Conservation (phyloP, 2,113 vertebrate genomes). For the Empidonax alnorum region DNA sequence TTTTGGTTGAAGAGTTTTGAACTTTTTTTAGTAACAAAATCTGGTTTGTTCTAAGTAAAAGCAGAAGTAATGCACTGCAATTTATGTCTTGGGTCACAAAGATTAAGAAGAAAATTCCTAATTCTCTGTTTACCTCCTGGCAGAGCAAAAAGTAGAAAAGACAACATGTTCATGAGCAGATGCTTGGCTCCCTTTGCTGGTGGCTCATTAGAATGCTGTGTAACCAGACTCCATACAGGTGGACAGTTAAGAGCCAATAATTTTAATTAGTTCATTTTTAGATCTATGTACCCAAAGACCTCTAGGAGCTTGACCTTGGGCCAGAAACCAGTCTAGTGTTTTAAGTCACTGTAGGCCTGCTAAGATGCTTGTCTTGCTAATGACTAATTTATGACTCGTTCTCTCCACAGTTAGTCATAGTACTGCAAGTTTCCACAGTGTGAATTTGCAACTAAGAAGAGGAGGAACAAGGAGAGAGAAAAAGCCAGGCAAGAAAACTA, state of each 20-base stretch:
- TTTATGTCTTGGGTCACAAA: not conserved
- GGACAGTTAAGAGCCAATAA: not conserved
- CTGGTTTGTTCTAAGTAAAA: not conserved
- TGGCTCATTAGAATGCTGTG: not conserved
- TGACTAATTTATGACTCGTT: conserved; percentile 49
- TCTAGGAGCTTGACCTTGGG: not conserved
- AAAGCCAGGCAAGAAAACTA: not conserved
- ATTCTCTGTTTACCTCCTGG: not conserved
- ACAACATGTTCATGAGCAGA: not conserved
- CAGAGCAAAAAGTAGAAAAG: not conserved
- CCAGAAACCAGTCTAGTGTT: conserved; percentile 3
- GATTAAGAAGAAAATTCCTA: not conserved
- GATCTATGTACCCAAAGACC: not conserved
- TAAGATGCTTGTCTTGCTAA: conserved; percentile 14
- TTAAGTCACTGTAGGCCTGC: not conserved
- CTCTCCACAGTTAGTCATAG: not conserved
- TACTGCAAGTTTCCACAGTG: not conserved
- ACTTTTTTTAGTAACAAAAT: not conserved
- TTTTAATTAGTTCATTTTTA: conserved; percentile 6
- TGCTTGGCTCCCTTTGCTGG: not conserved
- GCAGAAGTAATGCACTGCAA: not conserved
- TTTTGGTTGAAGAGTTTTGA: not conserved
- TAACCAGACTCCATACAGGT: not conserved
- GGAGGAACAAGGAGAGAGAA: not conserved
- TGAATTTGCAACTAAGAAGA: not conserved